Percentiles rank a stretch among this genome's conserved stretches.
These are phyloP conservation scores for Asteroscopus sphinx DNA, from an alignment of 2,888 invertebrate species.

Conservation along the genomic window DNA sequence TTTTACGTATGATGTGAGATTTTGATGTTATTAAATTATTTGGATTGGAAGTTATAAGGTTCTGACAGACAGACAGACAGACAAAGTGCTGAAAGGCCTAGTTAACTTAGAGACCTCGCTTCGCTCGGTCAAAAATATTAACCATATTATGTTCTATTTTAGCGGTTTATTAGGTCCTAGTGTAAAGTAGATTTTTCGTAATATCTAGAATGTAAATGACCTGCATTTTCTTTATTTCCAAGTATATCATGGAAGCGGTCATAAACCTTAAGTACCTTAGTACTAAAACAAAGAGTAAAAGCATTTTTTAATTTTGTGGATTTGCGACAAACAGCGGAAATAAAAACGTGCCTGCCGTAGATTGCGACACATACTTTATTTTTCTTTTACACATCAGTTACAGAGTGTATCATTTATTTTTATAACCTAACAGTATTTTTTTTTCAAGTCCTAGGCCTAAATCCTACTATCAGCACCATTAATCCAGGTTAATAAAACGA, in stretches of 20 bases:
- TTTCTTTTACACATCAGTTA: constrained; percentile 37
- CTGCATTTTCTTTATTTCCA: constrained; percentile 4
- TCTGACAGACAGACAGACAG: no score
- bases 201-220: constrained; percentile 2
- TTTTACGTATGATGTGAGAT: no score
- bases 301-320: constrained; percentile 29
- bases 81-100: no score
- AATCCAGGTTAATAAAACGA: no score
- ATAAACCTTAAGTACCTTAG: constrained; percentile 29
- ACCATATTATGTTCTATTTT: no score
- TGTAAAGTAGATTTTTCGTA: not conserved
- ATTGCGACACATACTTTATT: constrained; percentile 25
- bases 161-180: no score
- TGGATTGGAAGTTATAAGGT: no score
- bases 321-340: constrained; percentile 27
- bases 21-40: no score
- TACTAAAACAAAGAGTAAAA: constrained; percentile 31
- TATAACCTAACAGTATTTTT: constrained; percentile 4
- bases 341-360: constrained; percentile 27
- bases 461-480: no score
- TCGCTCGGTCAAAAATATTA: no score
- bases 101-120: no score
- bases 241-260: constrained; percentile 13
- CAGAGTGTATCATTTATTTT: constrained; percentile 22
- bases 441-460: not conserved